These are phyloP conservation scores for Eurosta solidaginis DNA, from an alignment of 1,140 invertebrate species.

Conservation along the genomic window DNA sequence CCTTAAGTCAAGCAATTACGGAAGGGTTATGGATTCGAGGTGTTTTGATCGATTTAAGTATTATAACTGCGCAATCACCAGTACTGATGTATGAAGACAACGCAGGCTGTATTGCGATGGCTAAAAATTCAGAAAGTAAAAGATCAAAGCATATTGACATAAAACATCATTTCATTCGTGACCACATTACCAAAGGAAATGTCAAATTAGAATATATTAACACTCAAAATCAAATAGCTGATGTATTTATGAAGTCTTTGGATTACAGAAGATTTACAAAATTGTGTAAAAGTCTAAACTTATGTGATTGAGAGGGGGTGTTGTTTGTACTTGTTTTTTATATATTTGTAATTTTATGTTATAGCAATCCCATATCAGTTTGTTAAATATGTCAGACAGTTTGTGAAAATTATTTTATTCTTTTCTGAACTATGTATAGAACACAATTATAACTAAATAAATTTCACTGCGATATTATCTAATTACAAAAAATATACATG, in stretches of 20 bases:
- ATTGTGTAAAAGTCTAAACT: too few species aligned
- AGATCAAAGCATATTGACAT: slow-evolving; percentile 16
- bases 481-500: too few species aligned
- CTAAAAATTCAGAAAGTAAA: slow-evolving; percentile 1
- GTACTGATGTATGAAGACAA: slow-evolving; percentile 6
- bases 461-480: too few species aligned
- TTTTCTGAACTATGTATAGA: too few species aligned
- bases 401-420: too few species aligned
- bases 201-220: background rate
- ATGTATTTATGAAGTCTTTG: background rate
- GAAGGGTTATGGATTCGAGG: slow-evolving; percentile 35
- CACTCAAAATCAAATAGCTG: slow-evolving; percentile 5
- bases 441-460: too few species aligned
- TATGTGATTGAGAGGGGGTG: too few species aligned
- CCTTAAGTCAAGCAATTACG: slow-evolving; percentile 37
- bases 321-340: too few species aligned
- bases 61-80: background rate
- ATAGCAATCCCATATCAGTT: too few species aligned
- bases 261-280: background rate
- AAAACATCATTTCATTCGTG: background rate
- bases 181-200: background rate
- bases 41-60: background rate
- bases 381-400: too few species aligned
- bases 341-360: too few species aligned
- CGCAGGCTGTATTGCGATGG: background rate